Evolutionary conservation across 2,888 invertebrate species (phyloP).

Genomic region (Pyralis farinalis): DNA sequence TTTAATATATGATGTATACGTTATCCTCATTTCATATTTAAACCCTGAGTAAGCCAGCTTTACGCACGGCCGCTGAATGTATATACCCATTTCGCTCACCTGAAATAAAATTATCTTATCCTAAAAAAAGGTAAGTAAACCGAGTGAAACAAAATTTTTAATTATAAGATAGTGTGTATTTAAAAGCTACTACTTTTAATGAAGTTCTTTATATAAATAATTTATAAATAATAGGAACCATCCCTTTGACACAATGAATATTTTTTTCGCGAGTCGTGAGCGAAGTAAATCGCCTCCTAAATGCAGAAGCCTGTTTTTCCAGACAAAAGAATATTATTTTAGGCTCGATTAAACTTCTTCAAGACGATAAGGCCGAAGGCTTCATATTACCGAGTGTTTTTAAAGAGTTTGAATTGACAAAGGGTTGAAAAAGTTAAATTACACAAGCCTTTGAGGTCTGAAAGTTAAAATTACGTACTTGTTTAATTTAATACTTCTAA

Average conservation of each 20-base stretch:
- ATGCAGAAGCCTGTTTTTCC: constrained; percentile 31
- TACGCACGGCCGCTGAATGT: no score
- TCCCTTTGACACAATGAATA: constrained; percentile 46
- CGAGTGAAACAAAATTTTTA: constrained; percentile 11
- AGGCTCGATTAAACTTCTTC: constrained; percentile 57
- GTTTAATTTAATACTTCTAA: neutral
- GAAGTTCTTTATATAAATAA: constrained; percentile 32
- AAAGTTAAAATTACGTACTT: neutral
- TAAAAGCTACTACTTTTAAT: constrained; percentile 22
- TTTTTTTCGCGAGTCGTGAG: constrained; percentile 29
- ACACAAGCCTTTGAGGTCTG: constrained; percentile 3
- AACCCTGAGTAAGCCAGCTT: no score
- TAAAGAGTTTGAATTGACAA: constrained; percentile 16
- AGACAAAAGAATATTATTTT: constrained; percentile 59
- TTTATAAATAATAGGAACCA: constrained; percentile 37
- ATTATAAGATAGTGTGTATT: constrained; percentile 14
- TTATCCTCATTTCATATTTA: no score
- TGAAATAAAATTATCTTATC: neutral
- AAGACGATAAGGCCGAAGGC: constrained; percentile 34
- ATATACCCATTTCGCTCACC: neutral
- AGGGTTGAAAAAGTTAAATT: constrained; percentile 12
- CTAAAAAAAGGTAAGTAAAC: neutral
- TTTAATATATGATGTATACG: no score
- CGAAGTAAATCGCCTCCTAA: constrained; percentile 27
- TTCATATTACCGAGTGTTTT: constrained; percentile 26